Evolutionary conservation across 2,888 invertebrate species (phyloP), one percentile per base, ranked within the genome.

Genomic region (Heteromyza rotundicornis): DNA sequence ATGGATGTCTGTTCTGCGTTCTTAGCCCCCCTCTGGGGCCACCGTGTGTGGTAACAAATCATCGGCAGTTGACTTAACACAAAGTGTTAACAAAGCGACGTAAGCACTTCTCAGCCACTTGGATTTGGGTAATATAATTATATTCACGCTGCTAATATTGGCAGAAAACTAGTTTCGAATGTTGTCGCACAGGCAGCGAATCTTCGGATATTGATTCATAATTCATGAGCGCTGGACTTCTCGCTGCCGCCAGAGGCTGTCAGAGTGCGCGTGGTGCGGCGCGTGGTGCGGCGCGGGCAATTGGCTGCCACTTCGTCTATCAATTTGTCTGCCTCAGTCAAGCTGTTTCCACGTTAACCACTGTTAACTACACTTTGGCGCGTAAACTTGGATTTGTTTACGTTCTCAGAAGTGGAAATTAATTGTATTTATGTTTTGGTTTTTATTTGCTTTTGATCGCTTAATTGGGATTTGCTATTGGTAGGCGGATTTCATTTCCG

Each of bases 401-500:
- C 17, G 3, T 3, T 40, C 14, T 40, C 40, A 40, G 40, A 7
- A 8, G 40, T n/a, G n/a, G n/a, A n/a, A n/a, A n/a, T n/a, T n/a
- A n/a, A n/a, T n/a, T n/a, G n/a, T n/a, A n/a, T n/a, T n/a, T n/a
- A n/a, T n/a, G n/a, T n/a, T 16, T 22, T 12, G n/a, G 51, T 7
- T n/a, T 23, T 51, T 51, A 17, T 51, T 51, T 51, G 23, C 51
- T 22, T 51, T 51, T 12, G 5, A n/a, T 40, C 16, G 10, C 27
- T 27, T 27, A 27, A 27, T 27, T 27, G 27, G 10, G 5, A 32
- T 32, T 32, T 23, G 52, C 27, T 23, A 16, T 20, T 54, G 54
- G 22, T 32, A 35, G 54, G 35, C 19, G 35, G 35, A 35, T 61
- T 61, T 57, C 53, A 61, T 61, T 61, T 61, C 61, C 61, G 61